phyloP scores from a whole-genome alignment of 2,113 vertebrate species.

The Thermophis baileyi region DNA sequence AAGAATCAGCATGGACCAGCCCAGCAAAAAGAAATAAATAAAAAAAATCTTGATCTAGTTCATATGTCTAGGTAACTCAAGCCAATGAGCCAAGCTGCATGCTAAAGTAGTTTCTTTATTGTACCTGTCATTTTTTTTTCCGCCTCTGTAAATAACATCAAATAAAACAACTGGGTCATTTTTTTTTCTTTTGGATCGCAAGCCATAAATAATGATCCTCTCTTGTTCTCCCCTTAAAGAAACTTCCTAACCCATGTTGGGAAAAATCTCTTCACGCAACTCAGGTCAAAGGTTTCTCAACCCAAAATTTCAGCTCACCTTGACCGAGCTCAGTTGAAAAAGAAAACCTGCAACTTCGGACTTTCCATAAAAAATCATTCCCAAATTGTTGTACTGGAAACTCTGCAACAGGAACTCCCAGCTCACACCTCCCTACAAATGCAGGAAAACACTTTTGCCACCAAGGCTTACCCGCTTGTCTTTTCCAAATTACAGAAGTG shows the following conservation, averaged over 20 bases:
- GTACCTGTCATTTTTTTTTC: background rate
- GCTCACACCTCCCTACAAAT: background rate
- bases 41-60: background rate
- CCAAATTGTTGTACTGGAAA: background rate
- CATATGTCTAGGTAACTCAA: background rate
- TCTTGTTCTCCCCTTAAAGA: background rate
- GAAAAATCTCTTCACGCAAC: background rate
- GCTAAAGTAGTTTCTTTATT: background rate
- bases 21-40: background rate
- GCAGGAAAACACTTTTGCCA: background rate
- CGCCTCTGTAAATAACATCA: background rate
- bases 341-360: background rate
- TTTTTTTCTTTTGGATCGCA: background rate
- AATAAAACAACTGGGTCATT: background rate
- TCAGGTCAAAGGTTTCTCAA: background rate
- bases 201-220: background rate
- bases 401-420: background rate
- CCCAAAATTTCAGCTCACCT: background rate
- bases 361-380: background rate
- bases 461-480: background rate
- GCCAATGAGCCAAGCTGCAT: background rate
- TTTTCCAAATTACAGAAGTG: background rate
- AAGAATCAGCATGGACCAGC: background rate
- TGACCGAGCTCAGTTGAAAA: background rate
- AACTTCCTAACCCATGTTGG: background rate